Percentiles rank a stretch among this genome's conserved stretches.
phyloP scores from a whole-genome alignment of 1,140 invertebrate genomes.

The Meloidogyne hapla region DNA sequence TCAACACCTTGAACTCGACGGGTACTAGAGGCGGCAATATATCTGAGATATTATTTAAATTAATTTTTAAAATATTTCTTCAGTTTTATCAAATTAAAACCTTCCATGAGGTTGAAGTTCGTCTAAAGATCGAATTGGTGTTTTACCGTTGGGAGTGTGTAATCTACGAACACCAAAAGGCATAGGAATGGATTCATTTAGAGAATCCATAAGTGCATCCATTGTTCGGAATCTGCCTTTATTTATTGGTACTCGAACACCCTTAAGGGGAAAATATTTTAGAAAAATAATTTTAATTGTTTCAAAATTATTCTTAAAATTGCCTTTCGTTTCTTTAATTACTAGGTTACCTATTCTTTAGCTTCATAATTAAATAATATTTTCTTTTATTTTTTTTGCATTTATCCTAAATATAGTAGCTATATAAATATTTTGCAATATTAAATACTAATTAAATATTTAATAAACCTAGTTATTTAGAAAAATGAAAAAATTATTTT shows the following conservation, averaged over 20 bases:
- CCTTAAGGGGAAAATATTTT: conserved; percentile 36
- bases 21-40: conserved; percentile 57
- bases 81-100: conserved; percentile 29
- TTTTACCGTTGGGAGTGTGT: conserved; percentile 58
- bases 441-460: too few species aligned
- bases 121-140: conserved; percentile 48
- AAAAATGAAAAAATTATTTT: background rate
- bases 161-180: conserved; percentile 59
- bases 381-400: background rate
- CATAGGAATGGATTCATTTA: conserved; percentile 55
- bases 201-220: conserved; percentile 55
- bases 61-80: background rate
- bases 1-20: conserved; percentile 46
- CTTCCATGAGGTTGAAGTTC: conserved; percentile 60
- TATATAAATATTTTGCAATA: background rate
- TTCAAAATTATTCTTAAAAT: too few species aligned
- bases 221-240: conserved; percentile 62
- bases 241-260: conserved; percentile 59
- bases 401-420: conserved; percentile 17
- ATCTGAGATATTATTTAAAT: conserved; percentile 41
- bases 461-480: background rate
- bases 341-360: too few species aligned
- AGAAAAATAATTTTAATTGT: too few species aligned
- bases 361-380: conserved; percentile 9
- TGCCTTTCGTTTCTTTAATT: too few species aligned